Evolutionary conservation across 2,113 vertebrate species (phyloP).

Genomic region (Campylorhamphus procurvoides): DNA sequence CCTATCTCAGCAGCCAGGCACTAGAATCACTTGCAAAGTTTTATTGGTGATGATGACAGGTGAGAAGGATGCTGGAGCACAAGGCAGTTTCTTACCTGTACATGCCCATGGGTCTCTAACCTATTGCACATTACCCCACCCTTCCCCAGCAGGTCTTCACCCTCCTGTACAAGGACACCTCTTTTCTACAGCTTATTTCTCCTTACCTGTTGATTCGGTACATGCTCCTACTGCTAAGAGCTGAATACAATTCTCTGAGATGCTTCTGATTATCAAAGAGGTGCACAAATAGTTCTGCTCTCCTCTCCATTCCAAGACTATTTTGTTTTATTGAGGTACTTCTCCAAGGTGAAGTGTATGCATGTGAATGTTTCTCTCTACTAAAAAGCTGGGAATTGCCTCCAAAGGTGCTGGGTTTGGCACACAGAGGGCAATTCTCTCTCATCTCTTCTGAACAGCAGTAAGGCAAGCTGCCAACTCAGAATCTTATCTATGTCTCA

Average conservation of each 20-base stretch:
- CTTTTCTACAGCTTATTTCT: background rate
- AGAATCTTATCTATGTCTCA: background rate
- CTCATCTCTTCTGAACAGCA: background rate
- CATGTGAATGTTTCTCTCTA: rapidly evolving
- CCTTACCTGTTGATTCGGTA: background rate
- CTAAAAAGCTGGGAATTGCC: background rate
- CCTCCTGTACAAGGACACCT: background rate
- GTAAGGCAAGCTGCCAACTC: background rate
- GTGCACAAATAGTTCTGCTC: background rate
- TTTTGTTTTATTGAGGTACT: background rate
- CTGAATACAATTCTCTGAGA: background rate
- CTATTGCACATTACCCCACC: background rate
- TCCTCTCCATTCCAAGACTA: background rate
- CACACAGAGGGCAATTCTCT: background rate
- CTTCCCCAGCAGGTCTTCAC: background rate
- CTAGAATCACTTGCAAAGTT: rapidly evolving
- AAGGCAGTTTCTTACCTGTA: background rate
- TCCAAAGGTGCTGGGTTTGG: background rate
- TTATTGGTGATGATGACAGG: background rate
- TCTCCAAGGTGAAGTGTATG: background rate
- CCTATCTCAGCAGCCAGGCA: background rate
- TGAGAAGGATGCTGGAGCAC: background rate
- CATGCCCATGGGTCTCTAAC: rapidly evolving
- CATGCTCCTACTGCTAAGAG: background rate
- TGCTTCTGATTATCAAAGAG: background rate